These are phyloP conservation scores for Passer domesticus DNA, from an alignment of 2,113 vertebrate species.

Conservation along the genomic window DNA sequence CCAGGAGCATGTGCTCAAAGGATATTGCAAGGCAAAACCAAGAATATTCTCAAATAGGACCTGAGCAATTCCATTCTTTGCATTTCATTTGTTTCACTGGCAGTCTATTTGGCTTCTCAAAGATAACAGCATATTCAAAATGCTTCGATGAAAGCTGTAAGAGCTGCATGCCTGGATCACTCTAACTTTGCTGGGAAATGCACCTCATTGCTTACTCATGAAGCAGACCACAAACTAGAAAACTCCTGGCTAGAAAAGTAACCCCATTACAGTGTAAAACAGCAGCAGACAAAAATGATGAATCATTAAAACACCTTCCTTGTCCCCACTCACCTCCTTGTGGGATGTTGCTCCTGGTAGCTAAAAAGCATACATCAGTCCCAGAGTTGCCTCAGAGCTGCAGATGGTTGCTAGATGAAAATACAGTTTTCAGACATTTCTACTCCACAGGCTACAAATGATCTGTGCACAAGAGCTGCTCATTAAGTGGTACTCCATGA, in stretches of 20 bases:
- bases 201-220: background rate
- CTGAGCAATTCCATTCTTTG: background rate
- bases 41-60: background rate
- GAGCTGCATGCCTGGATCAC: background rate
- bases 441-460: background rate
- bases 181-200: background rate
- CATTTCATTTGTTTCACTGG: background rate
- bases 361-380: background rate
- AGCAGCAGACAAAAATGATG: background rate
- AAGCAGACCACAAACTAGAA: background rate
- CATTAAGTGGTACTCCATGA: background rate
- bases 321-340: background rate
- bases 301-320: background rate
- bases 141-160: background rate
- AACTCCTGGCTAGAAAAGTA: background rate
- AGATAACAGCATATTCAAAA: background rate
- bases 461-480: background rate
- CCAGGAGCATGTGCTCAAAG: accelerated
- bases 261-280: background rate
- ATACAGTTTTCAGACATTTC: background rate
- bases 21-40: accelerated
- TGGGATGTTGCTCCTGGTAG: background rate
- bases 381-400: background rate
- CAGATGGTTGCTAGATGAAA: background rate
- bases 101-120: background rate